Evolutionary conservation across 2,888 invertebrate species (phyloP).

Genomic region (Apomyelois bistriatella): DNA sequence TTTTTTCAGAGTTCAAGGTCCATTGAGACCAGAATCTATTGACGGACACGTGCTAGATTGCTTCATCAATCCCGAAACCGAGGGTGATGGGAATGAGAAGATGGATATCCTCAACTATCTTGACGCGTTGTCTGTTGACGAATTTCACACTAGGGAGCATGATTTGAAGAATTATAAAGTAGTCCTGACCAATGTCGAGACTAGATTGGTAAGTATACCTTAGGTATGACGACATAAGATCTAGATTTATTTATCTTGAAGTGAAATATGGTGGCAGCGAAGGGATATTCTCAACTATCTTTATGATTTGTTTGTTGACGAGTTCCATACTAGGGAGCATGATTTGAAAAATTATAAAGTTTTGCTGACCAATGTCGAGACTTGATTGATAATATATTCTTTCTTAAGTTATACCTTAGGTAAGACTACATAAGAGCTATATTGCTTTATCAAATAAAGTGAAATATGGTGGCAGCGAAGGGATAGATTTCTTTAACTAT

Average conservation of each 20-base stretch:
- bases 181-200: conserved; percentile 64
- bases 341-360: conserved; percentile 64
- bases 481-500: conserved; percentile 60
- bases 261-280: conserved; percentile 52
- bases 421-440: conserved; percentile 52
- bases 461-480: conserved; percentile 53
- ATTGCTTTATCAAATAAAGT: conserved; percentile 44
- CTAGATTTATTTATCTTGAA: conserved; percentile 41
- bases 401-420: conserved; percentile 40
- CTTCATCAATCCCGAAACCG: conserved; percentile 42
- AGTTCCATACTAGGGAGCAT: conserved; percentile 47
- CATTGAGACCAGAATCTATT: conserved; percentile 70
- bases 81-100: conserved; percentile 52
- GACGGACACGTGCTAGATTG: conserved; percentile 72
- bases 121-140: conserved; percentile 64
- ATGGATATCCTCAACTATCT: conserved; percentile 61
- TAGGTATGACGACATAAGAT: conserved; percentile 37
- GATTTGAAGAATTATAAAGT: conserved; percentile 64
- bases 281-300: conserved; percentile 60
- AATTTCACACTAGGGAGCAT: conserved; percentile 47
- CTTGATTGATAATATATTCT: too few species aligned
- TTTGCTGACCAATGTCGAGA: conserved; percentile 64
- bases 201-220: conserved; percentile 51
- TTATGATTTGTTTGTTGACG: conserved; percentile 64
- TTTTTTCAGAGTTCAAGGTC: background rate